Conservation (phyloP, 1,140 invertebrate species). For the Diplogasteroides magnus region DNA sequence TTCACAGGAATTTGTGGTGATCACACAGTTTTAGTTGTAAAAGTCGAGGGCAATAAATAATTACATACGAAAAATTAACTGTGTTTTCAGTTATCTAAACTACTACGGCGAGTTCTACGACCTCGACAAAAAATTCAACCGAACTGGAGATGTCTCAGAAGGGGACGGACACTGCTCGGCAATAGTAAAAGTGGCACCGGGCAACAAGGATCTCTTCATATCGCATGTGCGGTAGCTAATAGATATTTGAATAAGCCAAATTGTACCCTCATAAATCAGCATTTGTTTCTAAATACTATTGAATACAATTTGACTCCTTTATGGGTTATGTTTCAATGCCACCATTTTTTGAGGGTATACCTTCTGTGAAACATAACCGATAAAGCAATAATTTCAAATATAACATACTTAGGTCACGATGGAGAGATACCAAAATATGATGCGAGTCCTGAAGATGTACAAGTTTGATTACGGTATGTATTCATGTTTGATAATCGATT, state of each 20-base stretch:
- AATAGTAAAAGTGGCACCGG: conserved; percentile 62
- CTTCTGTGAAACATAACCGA: too few species aligned
- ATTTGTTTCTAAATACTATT: too few species aligned
- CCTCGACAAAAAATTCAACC: conserved; percentile 61
- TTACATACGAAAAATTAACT: too few species aligned
- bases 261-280: too few species aligned
- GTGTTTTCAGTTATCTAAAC: conserved; percentile 42
- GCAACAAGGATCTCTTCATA: conserved; percentile 62
- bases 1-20: too few species aligned
- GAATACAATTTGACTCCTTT: too few species aligned
- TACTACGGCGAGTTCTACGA: conserved; percentile 73
- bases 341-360: too few species aligned
- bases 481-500: neutral
- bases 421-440: conserved; percentile 74
- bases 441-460: conserved; percentile 81
- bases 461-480: conserved; percentile 67
- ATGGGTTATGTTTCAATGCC: too few species aligned
- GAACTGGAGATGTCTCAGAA: conserved; percentile 41
- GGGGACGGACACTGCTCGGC: conserved; percentile 63
- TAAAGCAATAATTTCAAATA: too few species aligned
- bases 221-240: conserved; percentile 59
- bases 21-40: too few species aligned
- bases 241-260: too few species aligned
- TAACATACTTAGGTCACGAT: conserved; percentile 71
- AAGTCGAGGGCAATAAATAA: too few species aligned